phyloP scores from a whole-genome alignment of 2,888 invertebrate genomes.

The Hybos culiciformis region DNA sequence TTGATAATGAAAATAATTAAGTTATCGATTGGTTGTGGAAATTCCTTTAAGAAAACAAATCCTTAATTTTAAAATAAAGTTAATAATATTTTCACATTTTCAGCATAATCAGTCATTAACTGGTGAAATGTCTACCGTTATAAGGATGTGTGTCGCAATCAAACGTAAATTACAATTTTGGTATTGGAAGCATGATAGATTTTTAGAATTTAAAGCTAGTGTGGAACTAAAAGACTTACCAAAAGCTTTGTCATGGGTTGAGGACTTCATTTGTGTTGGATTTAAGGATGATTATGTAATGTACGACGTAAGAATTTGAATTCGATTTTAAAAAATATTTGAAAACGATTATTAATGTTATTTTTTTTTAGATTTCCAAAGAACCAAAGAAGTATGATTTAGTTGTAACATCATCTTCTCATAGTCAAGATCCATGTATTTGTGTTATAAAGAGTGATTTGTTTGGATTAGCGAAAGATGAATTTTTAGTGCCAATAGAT shows the following conservation, averaged over 20 bases:
- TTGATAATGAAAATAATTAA: background rate
- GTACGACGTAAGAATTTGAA: constrained; percentile 50
- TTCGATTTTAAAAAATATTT: background rate
- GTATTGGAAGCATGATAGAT: constrained; percentile 66
- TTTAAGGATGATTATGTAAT: constrained; percentile 71
- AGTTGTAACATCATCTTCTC: constrained; percentile 68
- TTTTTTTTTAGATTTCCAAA: constrained; percentile 13
- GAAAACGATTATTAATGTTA: background rate
- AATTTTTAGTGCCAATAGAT: constrained; percentile 74
- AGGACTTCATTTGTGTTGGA: constrained; percentile 74
- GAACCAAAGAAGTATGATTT: constrained; percentile 54
- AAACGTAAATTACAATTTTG: constrained; percentile 73
- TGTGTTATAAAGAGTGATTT: constrained; percentile 60
- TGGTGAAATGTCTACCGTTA: constrained; percentile 60
- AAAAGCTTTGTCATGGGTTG: constrained; percentile 66
- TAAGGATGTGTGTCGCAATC: constrained; percentile 81
- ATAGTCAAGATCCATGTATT: constrained; percentile 69
- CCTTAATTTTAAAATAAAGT: background rate
- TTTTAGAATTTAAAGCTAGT: constrained; percentile 52
- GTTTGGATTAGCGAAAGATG: constrained; percentile 76
- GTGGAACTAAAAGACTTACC: constrained; percentile 70
- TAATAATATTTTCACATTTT: background rate
- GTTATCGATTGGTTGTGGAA: background rate
- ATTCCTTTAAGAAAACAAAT: no score
- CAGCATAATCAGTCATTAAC: constrained; percentile 42